These are phyloP conservation scores for Taenioides sp. DNA, from an alignment of 2,797 vertebrate genomes.

Conservation along the genomic window DNA sequence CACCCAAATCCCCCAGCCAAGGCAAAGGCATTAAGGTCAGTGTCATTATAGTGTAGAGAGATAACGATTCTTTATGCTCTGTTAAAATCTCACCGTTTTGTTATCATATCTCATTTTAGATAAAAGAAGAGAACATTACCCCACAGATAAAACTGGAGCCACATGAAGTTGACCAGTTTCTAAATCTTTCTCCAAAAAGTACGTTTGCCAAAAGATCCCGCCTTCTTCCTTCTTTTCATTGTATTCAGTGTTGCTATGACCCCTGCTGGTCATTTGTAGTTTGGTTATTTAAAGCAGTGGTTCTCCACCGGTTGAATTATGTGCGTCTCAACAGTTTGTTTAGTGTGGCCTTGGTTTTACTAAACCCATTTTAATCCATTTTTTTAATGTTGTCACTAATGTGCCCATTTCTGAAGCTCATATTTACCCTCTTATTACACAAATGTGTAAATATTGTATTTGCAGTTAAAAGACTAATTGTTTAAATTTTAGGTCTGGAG, in stretches of 20 bases:
- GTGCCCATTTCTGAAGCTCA: too few species aligned
- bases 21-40: constrained; percentile 63
- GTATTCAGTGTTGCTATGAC: constrained; percentile 22
- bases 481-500: constrained; percentile 77
- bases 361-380: neutral
- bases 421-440: neutral
- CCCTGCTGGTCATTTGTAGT: constrained; percentile 43
- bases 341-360: neutral
- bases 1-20: constrained; percentile 30
- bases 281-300: neutral
- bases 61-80: neutral
- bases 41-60: fast-evolving
- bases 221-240: neutral
- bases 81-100: neutral
- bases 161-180: constrained; percentile 97
- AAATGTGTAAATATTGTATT: too few species aligned
- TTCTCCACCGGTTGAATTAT: neutral
- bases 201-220: constrained; percentile 23
- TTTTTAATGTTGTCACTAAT: neutral
- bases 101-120: constrained; percentile 62
- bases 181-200: constrained; percentile 97
- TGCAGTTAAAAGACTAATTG: neutral
- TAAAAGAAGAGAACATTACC: constrained; percentile 82
- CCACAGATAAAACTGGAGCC: constrained; percentile 97
- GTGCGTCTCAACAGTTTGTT: neutral